A percentile compares a stretch with the other conserved stretches of the same genome.
These are phyloP conservation scores for Caracal caracal DNA, from an alignment of 2,113 vertebrate genomes.

Conservation along the genomic window DNA sequence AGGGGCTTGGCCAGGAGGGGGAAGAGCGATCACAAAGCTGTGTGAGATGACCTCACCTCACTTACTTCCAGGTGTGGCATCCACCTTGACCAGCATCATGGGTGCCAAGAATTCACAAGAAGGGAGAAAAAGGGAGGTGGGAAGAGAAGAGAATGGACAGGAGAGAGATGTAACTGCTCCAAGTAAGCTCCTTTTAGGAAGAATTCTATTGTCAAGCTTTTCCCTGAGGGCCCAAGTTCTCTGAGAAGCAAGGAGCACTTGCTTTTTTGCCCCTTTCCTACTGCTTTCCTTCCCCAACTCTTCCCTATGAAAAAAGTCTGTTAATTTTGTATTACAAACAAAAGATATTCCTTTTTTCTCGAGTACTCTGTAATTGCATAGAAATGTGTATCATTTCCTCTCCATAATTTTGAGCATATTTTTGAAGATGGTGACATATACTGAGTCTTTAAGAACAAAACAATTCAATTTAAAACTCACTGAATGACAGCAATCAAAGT, in stretches of 20 bases:
- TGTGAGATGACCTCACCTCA: not conserved
- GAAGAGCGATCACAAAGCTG: not conserved
- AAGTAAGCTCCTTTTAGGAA: not conserved
- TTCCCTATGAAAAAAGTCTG: conserved; percentile 27
- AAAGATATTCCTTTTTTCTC: conserved; percentile 60
- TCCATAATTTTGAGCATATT: conserved; percentile 66
- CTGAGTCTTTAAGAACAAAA: conserved; percentile 73
- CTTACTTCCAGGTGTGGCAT: not conserved
- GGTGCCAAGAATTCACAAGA: not conserved
- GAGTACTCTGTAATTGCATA: conserved; percentile 53
- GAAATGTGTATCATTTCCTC: conserved; percentile 61
- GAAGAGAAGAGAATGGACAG: conserved; percentile 12
- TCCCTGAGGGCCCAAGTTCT: not conserved
- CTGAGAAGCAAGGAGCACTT: conserved; percentile 13
- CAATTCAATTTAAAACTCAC: conserved; percentile 79
- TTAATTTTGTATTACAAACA: conserved; percentile 55
- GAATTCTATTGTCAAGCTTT: conserved; percentile 41
- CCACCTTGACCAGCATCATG: not conserved
- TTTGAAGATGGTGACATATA: conserved; percentile 74
- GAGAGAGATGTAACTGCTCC: conserved; percentile 7
- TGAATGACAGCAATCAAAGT: conserved; percentile 67
- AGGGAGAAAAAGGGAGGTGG: not conserved
- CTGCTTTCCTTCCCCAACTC: not conserved
- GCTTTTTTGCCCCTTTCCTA: not conserved
- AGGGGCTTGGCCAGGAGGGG: not conserved